phyloP scores from a whole-genome alignment of 2,888 invertebrate genomes.

The Ctena decussata region DNA sequence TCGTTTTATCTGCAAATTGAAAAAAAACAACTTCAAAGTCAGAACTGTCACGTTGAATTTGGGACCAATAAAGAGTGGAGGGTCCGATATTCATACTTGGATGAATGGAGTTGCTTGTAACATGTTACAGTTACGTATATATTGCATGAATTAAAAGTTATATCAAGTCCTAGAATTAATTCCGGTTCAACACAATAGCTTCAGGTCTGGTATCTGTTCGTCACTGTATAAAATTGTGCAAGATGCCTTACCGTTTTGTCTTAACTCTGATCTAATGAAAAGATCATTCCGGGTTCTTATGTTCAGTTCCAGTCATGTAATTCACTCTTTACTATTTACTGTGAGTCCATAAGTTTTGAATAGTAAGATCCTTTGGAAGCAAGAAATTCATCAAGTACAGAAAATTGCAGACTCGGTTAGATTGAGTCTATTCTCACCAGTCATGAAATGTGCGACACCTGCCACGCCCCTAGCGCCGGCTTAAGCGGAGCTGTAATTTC shows the following conservation, averaged over 20 bases:
- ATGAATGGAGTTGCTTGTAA: constrained; percentile 41
- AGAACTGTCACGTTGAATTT: constrained; percentile 49
- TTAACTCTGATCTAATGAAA: neutral
- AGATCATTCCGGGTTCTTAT: neutral
- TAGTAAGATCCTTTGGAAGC: no score
- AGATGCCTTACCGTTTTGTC: constrained; percentile 16
- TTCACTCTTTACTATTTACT: neutral
- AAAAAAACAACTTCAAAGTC: no score
- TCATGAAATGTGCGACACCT: no score
- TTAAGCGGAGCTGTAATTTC: no score
- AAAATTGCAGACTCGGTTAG: no score
- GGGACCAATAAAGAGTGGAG: constrained; percentile 57
- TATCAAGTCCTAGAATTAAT: constrained; percentile 44
- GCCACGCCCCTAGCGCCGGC: no score
- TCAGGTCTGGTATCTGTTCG: constrained; percentile 17
- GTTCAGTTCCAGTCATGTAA: neutral
- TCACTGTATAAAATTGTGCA: constrained; percentile 10
- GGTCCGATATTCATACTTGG: constrained; percentile 3
- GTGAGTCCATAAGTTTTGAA: no score
- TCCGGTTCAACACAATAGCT: constrained; percentile 45
- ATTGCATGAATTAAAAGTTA: constrained; percentile 48
- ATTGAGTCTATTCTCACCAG: no score
- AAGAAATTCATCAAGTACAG: no score
- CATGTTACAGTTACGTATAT: constrained; percentile 56
- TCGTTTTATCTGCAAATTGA: no score